Conservation (phyloP, 1,140 invertebrate genomes). For the Bacillus rossius region DNA sequence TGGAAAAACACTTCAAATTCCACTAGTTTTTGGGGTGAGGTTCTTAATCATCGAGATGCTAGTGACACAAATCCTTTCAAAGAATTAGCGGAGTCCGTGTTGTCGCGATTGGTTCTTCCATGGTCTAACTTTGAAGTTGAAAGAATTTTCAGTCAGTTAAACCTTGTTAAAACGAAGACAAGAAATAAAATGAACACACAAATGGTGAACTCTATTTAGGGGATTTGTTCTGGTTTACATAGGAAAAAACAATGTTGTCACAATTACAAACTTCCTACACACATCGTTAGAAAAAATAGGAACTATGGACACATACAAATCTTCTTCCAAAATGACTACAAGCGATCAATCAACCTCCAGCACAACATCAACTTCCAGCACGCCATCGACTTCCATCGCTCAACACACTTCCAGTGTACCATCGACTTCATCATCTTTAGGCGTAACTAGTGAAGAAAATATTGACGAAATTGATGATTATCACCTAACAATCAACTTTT, state of each 20-base stretch:
- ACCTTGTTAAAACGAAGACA: constrained; percentile 14
- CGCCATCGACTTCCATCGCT: too few relatives aligned
- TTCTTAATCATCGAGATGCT: constrained; percentile 29
- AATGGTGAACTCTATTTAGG: background rate
- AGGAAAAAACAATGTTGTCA: background rate
- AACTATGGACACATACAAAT: too few relatives aligned
- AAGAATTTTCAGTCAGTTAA: constrained; percentile 21
- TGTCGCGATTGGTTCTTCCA: constrained; percentile 17
- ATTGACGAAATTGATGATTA: too few relatives aligned
- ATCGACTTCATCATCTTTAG: too few relatives aligned
- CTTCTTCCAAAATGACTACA: too few relatives aligned
- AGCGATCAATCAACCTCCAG: too few relatives aligned
- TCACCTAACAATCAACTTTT: too few relatives aligned
- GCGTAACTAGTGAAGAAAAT: too few relatives aligned
- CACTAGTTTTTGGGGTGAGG: constrained; percentile 31
- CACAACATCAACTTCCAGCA: too few relatives aligned
- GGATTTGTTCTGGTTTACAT: background rate
- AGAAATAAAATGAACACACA: background rate
- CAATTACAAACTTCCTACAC: too few relatives aligned
- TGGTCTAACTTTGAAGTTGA: constrained; percentile 19
- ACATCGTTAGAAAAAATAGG: too few relatives aligned
- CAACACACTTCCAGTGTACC: too few relatives aligned
- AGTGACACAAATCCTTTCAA: constrained; percentile 22
- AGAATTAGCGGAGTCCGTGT: background rate
- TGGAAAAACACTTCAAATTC: constrained; percentile 20